Base-by-base conservation (phyloP, 2,888 invertebrate genomes). In the Cosmia pyralina region DNA sequence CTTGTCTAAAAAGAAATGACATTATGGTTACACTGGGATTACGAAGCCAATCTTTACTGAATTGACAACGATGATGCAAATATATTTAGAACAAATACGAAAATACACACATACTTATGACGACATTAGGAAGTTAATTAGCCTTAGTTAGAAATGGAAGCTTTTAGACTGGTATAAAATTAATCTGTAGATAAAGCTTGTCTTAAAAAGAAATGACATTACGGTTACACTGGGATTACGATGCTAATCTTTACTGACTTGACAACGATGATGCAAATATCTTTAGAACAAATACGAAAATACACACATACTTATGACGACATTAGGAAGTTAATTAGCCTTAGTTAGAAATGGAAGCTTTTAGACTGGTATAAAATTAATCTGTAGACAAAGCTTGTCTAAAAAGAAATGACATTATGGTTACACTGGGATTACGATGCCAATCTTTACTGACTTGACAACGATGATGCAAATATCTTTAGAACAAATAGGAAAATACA, bases 81-180 rank as follows among this genome's bases (percentile, higher is more conserved):
- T 60, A 52, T 34, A 0, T 59, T 64, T n/a, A 44, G 44, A 22
- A 58, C 8, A 28, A 55, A 22, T 41, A 44, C 1, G 8, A 28
- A 63, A 76, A 50, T 17, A 48, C 17, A 34, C 79, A 79, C 75
- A 79, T 84, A 78, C 71, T 82, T 79, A 72, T 57, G 65, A 64
- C 50, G 75, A 81, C 55, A 69, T 81, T 69, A 80, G 41, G 58
- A 68, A 70, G 65, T 44, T 63, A 74, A 38, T 67, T 72, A 71
- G 60, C 55, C 19, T 64, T 67, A 55, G 41, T 65, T 67, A 63
- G 5, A 28, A 34, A 72, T 50, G 63, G 28, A 28, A 28, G 53
- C 60, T 67, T 68, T 67, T 62, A 75, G 48, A 62, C 65, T 19
- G n/a, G 34, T 67, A 60, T 11, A 22, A 57, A 80, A 67, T 80